These are phyloP conservation scores for Zoanthus sociatus DNA, from an alignment of 92 coral and sea anemone genomes.

Conservation along the genomic window DNA sequence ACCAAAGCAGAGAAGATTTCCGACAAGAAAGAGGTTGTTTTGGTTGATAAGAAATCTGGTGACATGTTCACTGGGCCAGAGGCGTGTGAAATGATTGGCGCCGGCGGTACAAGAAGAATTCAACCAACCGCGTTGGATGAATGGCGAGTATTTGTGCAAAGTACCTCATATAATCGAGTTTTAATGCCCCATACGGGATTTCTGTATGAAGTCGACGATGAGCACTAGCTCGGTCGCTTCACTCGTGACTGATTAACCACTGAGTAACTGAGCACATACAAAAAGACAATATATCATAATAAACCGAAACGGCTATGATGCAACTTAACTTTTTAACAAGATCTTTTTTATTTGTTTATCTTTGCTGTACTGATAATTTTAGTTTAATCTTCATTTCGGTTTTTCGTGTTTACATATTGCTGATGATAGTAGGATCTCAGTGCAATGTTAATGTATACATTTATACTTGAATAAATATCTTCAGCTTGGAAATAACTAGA, in stretches of 20 bases:
- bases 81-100: conserved; percentile 95
- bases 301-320: too few species aligned
- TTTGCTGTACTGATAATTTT: too few species aligned
- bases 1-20: conserved; percentile 97
- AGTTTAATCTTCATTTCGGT: too few species aligned
- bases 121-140: conserved; percentile 88
- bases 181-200: conserved; percentile 94
- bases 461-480: too few species aligned
- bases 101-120: conserved; percentile 79
- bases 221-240: conserved; percentile 54
- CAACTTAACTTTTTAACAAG: too few species aligned
- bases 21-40: conserved; percentile 93
- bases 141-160: conserved; percentile 99
- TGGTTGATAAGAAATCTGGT: conserved; percentile 87
- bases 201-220: conserved; percentile 92
- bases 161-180: conserved; percentile 95
- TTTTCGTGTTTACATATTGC: too few species aligned
- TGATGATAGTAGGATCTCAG: too few species aligned
- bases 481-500: too few species aligned
- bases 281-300: background rate
- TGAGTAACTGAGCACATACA: background rate
- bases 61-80: conserved; percentile 97
- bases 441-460: too few species aligned
- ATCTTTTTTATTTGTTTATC: too few species aligned
- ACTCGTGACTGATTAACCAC: background rate